phyloP scores from a whole-genome alignment of 2,888 invertebrate genomes.

The Polydrusus cervinus region DNA sequence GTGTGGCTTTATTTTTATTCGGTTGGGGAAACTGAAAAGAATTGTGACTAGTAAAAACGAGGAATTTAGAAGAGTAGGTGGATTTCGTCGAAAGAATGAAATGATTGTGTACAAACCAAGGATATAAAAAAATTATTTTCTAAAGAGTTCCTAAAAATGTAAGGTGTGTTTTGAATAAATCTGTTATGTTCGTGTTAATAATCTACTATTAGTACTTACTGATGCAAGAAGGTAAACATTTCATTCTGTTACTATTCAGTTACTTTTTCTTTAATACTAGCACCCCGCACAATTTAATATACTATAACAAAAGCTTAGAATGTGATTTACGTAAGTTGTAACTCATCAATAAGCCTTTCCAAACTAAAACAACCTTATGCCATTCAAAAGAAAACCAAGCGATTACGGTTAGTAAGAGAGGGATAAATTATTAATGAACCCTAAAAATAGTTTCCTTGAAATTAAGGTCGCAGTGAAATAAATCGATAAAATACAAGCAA shows the following conservation, averaged over 20 bases:
- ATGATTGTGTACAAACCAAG: no score
- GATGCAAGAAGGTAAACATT: conserved; percentile 9
- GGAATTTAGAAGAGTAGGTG: no score
- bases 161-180: no score
- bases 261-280: not conserved
- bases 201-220: not conserved
- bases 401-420: not conserved
- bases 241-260: not conserved
- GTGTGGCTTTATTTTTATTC: not conserved
- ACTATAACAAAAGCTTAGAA: no score
- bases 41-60: not conserved
- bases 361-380: conserved; percentile 10
- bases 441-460: conserved; percentile 7
- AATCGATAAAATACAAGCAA: not conserved
- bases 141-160: no score
- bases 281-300: not conserved
- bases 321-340: not conserved
- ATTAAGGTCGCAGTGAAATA: not conserved
- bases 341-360: not conserved
- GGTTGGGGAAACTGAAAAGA: not conserved
- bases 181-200: no score
- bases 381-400: not conserved
- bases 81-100: no score
- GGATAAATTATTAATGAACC: not conserved
- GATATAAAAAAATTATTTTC: no score